These are phyloP conservation scores for Lagorchestes hirsutus DNA, from an alignment of 2,797 vertebrate species.

Conservation along the genomic window DNA sequence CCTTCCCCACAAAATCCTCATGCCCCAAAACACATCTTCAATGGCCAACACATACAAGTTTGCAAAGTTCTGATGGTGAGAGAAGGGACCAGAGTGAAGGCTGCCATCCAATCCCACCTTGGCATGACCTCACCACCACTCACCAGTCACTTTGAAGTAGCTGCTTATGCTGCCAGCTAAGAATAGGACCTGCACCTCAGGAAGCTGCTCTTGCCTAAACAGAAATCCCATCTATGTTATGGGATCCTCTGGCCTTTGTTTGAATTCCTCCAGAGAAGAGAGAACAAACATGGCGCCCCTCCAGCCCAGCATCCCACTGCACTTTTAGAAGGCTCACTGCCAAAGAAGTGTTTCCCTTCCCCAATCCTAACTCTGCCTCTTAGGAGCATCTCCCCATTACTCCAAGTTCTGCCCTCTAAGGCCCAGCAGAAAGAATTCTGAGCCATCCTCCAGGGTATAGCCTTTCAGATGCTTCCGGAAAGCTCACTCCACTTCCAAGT, in stretches of 20 bases:
- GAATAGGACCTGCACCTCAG: not conserved
- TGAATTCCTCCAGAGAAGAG: not conserved
- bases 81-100: not conserved
- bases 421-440: not conserved
- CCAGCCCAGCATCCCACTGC: not conserved
- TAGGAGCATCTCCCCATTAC: not conserved
- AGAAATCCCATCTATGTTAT: not conserved
- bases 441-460: not conserved
- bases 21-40: not conserved
- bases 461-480: not conserved
- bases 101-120: not conserved
- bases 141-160: not conserved
- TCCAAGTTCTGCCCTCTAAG: not conserved
- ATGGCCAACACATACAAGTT: not conserved
- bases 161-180: not conserved
- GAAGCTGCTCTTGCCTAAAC: not conserved
- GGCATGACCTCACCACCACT: not conserved
- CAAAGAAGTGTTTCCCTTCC: not conserved
- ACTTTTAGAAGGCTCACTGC: not conserved
- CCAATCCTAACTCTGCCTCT: not conserved
- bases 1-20: not conserved
- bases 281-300: not conserved
- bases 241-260: not conserved
- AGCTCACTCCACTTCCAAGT: not conserved
- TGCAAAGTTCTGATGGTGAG: not conserved